Conservation (phyloP, 2,888 invertebrate genomes). For the Acanthococcus lagerstroemiae region DNA sequence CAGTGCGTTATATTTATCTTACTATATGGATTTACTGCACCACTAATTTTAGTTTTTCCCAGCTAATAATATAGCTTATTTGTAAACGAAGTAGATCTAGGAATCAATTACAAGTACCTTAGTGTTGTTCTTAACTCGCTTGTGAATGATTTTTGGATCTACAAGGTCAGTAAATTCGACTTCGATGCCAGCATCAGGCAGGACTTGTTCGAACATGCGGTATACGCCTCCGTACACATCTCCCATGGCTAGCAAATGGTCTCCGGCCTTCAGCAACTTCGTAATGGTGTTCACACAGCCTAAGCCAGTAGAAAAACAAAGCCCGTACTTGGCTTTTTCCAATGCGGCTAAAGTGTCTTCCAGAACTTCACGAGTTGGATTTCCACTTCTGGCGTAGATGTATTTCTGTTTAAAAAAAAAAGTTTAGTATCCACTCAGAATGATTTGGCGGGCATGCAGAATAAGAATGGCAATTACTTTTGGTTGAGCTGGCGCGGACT, state of each 20-base stretch:
- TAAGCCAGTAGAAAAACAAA: slow-evolving; percentile 27
- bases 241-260: slow-evolving; percentile 49
- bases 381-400: slow-evolving; percentile 29
- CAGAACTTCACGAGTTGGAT: slow-evolving; percentile 31
- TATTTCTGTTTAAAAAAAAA: slow-evolving; percentile 10
- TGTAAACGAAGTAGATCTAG: too few species aligned
- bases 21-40: too few species aligned
- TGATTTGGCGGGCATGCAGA: too few species aligned
- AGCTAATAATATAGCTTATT: too few species aligned
- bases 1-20: too few species aligned
- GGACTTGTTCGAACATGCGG: slow-evolving; percentile 56
- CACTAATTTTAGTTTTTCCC: too few species aligned
- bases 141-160: slow-evolving; percentile 52
- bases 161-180: slow-evolving; percentile 70
- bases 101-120: too few species aligned
- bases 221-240: slow-evolving; percentile 93
- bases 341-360: slow-evolving; percentile 24
- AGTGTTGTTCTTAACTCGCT: slow-evolving; percentile 69
- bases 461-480: slow-evolving; percentile 5
- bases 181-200: slow-evolving; percentile 58
- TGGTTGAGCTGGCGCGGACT: slow-evolving; percentile 58
- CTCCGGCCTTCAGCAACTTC: slow-evolving; percentile 25
- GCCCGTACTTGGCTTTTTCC: slow-evolving; percentile 23
- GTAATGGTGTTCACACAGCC: slow-evolving; percentile 16
- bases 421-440: background rate